Evolutionary conservation across 2,888 invertebrate genomes (phyloP), one percentile per base, ranked within the genome.

Genomic region (Molanna angustata): DNA sequence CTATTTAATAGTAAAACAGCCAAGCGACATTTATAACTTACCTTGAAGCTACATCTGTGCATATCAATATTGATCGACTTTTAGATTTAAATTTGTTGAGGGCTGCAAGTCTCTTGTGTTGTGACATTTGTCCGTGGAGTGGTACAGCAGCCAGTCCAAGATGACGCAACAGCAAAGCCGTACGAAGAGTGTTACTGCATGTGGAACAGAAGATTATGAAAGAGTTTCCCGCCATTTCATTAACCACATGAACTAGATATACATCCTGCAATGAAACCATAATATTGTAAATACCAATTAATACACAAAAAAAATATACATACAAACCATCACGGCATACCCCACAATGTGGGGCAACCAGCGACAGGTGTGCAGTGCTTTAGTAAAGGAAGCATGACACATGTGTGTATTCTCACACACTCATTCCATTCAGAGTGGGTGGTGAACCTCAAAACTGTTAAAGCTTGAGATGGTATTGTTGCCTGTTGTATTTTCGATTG

Each of bases 71-170:
- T 0, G 94, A 92, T n/a, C 97, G 76, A 64, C 82, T 86, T 72
- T 94, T 95, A 19, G 89, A 88, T 72, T 94, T 94, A 70, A 99
- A 99, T 76, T 99, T 99, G 62, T 94, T 95, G 14, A 99, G 74
- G 0, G 98, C 88, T 0, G 94, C 97, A 40, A 99, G 77, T 22
- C 99, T 81, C 67, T 97, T 97, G 67, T 95, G 93, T 74, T 99
- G 99, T 11, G 92, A 88, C 95, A 99, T 96, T 75, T 99, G 96
- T 0, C 99, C 99, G 70, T 99, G 95, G n/a, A 99, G 77, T 1
- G 99, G 97, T 42, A 99, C 92, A 0, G 97, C 98, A 1, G 89
- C 85, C 56, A 98, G 80, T 4, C 98, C 97, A 9, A 99, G 80
- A 67, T 90, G 90, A 42, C 97, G 80, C 54, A 99, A 74, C 71